A percentile compares a stretch with the other conserved stretches of the same genome.
Evolutionary conservation across 92 coral and sea anemone species (phyloP).

Genomic region (Phymanthus crucifer): DNA sequence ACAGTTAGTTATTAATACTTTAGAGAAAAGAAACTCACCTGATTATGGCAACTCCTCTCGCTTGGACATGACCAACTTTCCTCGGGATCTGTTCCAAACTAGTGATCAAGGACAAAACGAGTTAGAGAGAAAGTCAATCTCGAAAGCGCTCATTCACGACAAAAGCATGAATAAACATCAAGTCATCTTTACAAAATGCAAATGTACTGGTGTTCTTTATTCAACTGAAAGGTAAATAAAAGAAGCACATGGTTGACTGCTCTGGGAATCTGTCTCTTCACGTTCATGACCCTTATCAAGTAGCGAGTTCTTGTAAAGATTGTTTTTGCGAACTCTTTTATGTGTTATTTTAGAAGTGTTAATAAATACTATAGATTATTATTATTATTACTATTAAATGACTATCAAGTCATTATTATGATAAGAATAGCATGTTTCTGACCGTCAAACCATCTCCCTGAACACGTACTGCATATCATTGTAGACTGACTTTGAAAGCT

Average conservation of each 20-base stretch:
- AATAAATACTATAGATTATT: too few relatives aligned
- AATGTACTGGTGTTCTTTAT: slow-evolving; percentile 2
- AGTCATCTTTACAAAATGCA: slow-evolving; percentile 5
- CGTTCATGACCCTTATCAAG: not conserved
- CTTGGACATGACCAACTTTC: not conserved
- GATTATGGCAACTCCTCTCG: slow-evolving; percentile 5
- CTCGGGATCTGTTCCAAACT: not conserved
- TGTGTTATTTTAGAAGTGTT: not conserved
- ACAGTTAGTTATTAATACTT: not conserved
- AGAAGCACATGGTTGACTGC: not conserved
- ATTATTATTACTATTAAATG: too few relatives aligned
- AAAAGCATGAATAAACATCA: slow-evolving; percentile 64
- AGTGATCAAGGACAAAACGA: slow-evolving; percentile 9
- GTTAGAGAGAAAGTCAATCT: slow-evolving; percentile 13
- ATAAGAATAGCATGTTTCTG: too few relatives aligned
- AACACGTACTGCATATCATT: too few relatives aligned
- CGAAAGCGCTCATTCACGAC: slow-evolving; percentile 29
- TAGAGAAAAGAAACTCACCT: not conserved
- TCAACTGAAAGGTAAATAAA: not conserved
- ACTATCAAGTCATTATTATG: too few relatives aligned
- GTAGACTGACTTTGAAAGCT: too few relatives aligned
- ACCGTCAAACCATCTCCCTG: too few relatives aligned
- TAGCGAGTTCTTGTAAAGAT: not conserved
- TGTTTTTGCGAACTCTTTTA: not conserved
- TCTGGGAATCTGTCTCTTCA: not conserved